Conservation (phyloP, 2,888 invertebrate genomes). For the Punctoribates punctum region DNA sequence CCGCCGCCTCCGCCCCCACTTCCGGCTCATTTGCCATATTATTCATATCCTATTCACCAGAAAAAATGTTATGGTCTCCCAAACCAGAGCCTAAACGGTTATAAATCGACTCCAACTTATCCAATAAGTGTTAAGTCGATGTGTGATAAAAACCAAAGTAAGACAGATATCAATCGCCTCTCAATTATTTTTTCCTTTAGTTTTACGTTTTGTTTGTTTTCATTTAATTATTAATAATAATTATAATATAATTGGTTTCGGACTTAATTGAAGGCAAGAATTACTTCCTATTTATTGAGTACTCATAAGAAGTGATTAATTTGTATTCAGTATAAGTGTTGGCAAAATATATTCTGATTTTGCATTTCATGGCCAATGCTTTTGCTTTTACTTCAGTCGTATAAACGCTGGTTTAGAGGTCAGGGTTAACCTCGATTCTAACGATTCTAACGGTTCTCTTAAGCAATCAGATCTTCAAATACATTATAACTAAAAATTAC, state of each 20-base stretch:
- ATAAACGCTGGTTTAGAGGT: conserved; percentile 5
- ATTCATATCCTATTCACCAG: conserved; percentile 6
- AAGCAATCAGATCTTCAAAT: neutral
- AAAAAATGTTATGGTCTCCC: neutral
- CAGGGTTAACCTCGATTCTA: neutral
- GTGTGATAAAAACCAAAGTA: conserved; percentile 19
- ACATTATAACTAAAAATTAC: no score
- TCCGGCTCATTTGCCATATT: neutral
- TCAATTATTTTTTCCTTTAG: no score
- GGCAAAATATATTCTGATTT: neutral
- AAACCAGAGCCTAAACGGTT: neutral
- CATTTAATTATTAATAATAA: neutral
- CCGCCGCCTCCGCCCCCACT: neutral
- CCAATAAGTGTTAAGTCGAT: conserved; percentile 23
- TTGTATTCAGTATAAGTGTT: neutral
- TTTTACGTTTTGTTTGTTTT: neutral
- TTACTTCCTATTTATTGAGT: conserved; percentile 15
- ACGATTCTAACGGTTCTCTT: neutral
- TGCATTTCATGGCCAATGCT: conserved; percentile 16
- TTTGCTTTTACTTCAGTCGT: neutral
- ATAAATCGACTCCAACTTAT: neutral
- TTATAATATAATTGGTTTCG: neutral
- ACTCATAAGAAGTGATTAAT: neutral
- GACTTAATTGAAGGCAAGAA: neutral
- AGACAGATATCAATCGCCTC: neutral